These are phyloP conservation scores for Micropoecilia bifurca DNA, from an alignment of 2,797 vertebrate genomes.

Conservation along the genomic window DNA sequence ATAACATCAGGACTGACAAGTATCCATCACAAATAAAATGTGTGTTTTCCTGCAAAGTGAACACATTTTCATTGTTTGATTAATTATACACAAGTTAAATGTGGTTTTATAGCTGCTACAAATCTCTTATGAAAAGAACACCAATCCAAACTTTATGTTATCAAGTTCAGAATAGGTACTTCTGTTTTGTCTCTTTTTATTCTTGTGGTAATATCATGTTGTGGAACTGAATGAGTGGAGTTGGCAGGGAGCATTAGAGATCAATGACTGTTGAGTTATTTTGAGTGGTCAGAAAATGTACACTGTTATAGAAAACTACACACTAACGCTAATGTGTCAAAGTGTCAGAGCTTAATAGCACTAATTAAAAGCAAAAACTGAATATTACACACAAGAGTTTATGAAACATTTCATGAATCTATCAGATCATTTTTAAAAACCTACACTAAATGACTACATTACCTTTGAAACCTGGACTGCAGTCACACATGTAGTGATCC, in stretches of 20 bases:
- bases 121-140: neutral
- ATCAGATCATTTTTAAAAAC: neutral
- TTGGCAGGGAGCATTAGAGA: neutral
- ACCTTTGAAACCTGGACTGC: slow-evolving; percentile 89
- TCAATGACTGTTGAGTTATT: neutral
- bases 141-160: neutral
- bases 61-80: neutral
- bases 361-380: neutral
- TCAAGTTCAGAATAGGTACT: neutral
- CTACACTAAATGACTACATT: slow-evolving; percentile 21
- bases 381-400: neutral
- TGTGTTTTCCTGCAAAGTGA: neutral
- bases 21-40: neutral
- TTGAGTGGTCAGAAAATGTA: neutral
- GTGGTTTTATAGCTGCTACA: neutral
- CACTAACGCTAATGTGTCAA: neutral
- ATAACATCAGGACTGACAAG: slow-evolving; percentile 9
- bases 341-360: too few species aligned
- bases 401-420: neutral
- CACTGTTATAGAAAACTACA: neutral
- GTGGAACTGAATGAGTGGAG: too few species aligned
- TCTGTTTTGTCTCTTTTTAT: neutral
- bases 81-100: neutral
- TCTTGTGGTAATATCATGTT: neutral
- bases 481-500: slow-evolving; percentile 88